phyloP scores from a whole-genome alignment of 2,888 invertebrate genomes.

The Omphaloscelis lunosa region DNA sequence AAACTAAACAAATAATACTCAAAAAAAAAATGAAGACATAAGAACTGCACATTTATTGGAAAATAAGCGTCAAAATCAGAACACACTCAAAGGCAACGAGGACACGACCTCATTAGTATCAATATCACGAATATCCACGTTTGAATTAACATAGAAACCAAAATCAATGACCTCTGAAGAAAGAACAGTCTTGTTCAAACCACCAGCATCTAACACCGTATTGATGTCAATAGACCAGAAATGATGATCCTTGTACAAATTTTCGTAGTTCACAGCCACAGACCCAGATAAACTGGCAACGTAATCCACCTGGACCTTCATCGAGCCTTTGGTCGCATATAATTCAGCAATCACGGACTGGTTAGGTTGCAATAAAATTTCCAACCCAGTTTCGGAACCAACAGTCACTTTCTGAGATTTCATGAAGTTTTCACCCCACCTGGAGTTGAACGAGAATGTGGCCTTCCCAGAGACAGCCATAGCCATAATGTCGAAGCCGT shows the following conservation, averaged over 20 bases:
- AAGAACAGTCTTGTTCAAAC: slow-evolving; percentile 45
- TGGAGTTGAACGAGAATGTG: slow-evolving; percentile 37
- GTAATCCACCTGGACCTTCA: slow-evolving; percentile 72
- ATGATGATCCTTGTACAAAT: slow-evolving; percentile 69
- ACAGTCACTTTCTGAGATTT: slow-evolving; percentile 40
- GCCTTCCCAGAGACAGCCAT: slow-evolving; percentile 44
- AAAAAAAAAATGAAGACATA: not conserved
- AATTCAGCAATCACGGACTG: slow-evolving; percentile 69
- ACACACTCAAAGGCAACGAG: slow-evolving; percentile 19
- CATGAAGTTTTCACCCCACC: slow-evolving; percentile 50
- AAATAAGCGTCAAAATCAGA: not conserved
- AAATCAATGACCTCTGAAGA: slow-evolving; percentile 70
- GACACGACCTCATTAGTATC: slow-evolving; percentile 12
- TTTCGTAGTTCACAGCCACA: slow-evolving; percentile 69
- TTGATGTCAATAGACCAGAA: slow-evolving; percentile 74
- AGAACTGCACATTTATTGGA: not conserved
- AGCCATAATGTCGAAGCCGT: slow-evolving; percentile 48
- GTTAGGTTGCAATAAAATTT: slow-evolving; percentile 66
- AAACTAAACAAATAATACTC: not conserved
- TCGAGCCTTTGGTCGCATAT: slow-evolving; percentile 63
- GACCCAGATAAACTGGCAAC: slow-evolving; percentile 69
- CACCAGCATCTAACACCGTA: slow-evolving; percentile 61
- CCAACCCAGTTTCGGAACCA: slow-evolving; percentile 44
- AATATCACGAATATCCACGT: slow-evolving; percentile 45
- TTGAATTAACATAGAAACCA: slow-evolving; percentile 67